Conservation (phyloP, 2,888 invertebrate genomes). For the Plebejus anna region DNA sequence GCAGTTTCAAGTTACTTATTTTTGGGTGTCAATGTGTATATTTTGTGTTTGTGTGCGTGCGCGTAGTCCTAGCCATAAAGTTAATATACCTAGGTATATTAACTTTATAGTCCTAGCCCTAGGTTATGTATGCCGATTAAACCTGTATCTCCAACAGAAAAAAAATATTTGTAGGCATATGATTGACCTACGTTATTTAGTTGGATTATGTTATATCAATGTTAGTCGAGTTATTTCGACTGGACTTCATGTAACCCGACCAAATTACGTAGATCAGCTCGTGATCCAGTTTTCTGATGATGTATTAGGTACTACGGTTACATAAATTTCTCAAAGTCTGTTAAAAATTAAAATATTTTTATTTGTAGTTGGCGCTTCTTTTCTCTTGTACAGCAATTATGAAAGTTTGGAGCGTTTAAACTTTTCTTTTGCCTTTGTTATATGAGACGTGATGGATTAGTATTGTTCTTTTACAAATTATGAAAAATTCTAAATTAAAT, state of each 20-base stretch:
- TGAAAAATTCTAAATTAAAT: background rate
- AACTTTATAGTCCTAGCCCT: too few species aligned
- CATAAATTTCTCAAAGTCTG: background rate
- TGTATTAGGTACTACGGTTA: background rate
- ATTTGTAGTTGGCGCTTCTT: background rate
- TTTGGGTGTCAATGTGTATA: too few species aligned
- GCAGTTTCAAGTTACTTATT: too few species aligned
- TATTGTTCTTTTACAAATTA: background rate
- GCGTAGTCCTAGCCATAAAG: too few species aligned
- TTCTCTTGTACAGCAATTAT: background rate
- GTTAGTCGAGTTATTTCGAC: too few species aligned
- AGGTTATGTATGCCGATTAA: too few species aligned
- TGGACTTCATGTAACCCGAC: background rate
- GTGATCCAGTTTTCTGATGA: background rate
- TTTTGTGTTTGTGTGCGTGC: too few species aligned
- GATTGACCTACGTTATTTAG: too few species aligned
- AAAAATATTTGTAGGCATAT: too few species aligned
- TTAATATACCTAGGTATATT: too few species aligned
- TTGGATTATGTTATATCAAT: too few species aligned
- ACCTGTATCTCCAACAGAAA: too few species aligned
- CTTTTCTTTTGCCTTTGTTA: conserved; percentile 7
- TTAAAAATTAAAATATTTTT: background rate
- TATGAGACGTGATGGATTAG: background rate
- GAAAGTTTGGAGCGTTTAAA: background rate
- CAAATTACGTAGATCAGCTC: background rate